Percentiles rank a stretch among this genome's conserved stretches.
Evolutionary conservation across 2,797 vertebrate species (phyloP).

Genomic region (Chelonia mydas): DNA sequence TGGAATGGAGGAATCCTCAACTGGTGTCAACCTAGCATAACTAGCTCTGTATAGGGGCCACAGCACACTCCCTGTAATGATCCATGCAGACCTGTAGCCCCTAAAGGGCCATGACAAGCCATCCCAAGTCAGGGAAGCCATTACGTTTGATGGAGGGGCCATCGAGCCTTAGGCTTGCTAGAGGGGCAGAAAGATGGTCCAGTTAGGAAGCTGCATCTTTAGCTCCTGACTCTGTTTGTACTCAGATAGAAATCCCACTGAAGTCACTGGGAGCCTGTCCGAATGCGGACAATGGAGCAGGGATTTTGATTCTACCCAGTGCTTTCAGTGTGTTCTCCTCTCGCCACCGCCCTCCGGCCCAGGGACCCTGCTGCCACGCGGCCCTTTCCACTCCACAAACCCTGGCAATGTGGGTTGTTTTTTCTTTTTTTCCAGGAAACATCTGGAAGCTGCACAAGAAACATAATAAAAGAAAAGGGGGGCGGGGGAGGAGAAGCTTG

Average conservation of each 20-base stretch:
- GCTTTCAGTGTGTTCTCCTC: not conserved
- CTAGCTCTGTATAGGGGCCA: not conserved
- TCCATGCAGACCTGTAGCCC: not conserved
- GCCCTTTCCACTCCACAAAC: constrained; percentile 47
- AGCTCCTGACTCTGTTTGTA: not conserved
- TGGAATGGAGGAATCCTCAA: not conserved
- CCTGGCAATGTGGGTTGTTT: constrained; percentile 25
- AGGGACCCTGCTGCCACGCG: constrained; percentile 75
- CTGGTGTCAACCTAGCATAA: not conserved
- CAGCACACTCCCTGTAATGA: not conserved
- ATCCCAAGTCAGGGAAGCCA: not conserved
- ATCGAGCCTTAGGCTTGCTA: not conserved
- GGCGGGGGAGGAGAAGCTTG: constrained; percentile 22
- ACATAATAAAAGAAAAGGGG: constrained; percentile 28
- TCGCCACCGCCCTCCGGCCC: not conserved
- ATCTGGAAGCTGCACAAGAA: constrained; percentile 76
- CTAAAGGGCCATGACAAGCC: not conserved
- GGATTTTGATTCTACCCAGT: not conserved
- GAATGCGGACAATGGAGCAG: not conserved
- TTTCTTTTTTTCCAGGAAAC: constrained; percentile 74
- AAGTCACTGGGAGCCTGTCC: not conserved
- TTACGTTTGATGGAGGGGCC: not conserved
- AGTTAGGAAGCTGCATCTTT: not conserved
- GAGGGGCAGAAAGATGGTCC: not conserved
- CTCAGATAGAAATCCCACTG: not conserved